phyloP scores from a whole-genome alignment of 2,797 vertebrate genomes.

The Kryptolebias ocellatus region DNA sequence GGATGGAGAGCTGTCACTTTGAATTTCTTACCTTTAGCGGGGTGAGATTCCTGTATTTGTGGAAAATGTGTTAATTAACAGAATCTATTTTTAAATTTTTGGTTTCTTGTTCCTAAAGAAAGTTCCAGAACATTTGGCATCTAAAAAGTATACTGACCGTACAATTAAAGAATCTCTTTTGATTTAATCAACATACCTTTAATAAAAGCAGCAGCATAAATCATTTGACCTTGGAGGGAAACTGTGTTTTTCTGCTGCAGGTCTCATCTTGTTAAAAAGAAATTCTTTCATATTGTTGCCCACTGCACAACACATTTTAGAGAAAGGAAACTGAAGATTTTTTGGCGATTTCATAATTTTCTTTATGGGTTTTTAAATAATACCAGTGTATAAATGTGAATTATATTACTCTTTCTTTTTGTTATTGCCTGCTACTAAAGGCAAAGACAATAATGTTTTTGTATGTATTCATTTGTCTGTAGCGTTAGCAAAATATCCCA shows the following conservation, averaged over 20 bases:
- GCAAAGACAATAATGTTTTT: too few relatives aligned
- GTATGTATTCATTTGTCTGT: too few relatives aligned
- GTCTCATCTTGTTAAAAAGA: neutral
- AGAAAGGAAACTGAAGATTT: too few relatives aligned
- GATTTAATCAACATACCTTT: conserved; percentile 16
- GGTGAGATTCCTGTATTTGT: conserved; percentile 19
- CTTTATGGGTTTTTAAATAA: too few relatives aligned
- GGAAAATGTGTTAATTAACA: conserved; percentile 36
- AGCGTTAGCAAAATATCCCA: too few relatives aligned
- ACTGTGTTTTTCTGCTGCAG: neutral
- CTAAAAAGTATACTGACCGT: conserved; percentile 2
- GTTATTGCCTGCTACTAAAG: too few relatives aligned
- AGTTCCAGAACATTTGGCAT: conserved; percentile 30
- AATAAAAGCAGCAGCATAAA: conserved; percentile 19
- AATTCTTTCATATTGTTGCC: neutral
- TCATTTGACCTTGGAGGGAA: conserved; percentile 17
- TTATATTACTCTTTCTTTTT: too few relatives aligned
- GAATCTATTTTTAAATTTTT: conserved; percentile 18
- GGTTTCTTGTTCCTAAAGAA: conserved; percentile 2
- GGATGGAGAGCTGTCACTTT: conserved; percentile 38
- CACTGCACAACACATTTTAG: neutral
- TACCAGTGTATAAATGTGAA: too few relatives aligned
- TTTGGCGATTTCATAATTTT: too few relatives aligned
- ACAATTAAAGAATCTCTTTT: conserved; percentile 6
- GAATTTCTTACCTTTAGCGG: conserved; percentile 21